Conservation (phyloP, 1,140 invertebrate genomes). For the Lineus longissimus region DNA sequence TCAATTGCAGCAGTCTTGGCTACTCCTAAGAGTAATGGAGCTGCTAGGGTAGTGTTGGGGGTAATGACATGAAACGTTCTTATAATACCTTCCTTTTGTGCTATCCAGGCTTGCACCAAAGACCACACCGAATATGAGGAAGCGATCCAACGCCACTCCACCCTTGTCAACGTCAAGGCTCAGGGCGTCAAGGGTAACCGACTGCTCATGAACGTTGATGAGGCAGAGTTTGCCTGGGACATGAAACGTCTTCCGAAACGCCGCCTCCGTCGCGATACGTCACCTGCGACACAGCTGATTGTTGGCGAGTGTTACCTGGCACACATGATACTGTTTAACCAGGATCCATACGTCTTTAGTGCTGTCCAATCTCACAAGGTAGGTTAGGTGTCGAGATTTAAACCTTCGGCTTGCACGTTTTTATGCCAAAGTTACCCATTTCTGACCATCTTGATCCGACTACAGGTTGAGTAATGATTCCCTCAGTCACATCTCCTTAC, state of each 20-base stretch:
- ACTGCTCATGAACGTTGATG: background rate
- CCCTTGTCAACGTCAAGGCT: background rate
- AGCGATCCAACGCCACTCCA: background rate
- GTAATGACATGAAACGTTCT: too few species aligned
- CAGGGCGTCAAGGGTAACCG: background rate
- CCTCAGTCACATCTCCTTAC: too few species aligned
- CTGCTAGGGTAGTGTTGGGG: too few species aligned
- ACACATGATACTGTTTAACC: slow-evolving; percentile 21
- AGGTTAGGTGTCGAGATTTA: background rate
- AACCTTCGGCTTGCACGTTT: too few species aligned
- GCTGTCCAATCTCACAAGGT: slow-evolving; percentile 10
- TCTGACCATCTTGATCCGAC: too few species aligned
- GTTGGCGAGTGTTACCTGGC: slow-evolving; percentile 21
- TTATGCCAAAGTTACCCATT: too few species aligned
- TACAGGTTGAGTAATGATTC: too few species aligned
- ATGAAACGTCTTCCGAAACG: background rate
- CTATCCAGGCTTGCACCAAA: background rate
- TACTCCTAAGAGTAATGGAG: too few species aligned
- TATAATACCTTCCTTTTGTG: background rate
- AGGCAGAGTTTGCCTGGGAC: background rate
- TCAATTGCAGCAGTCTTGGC: too few species aligned
- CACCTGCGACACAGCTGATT: background rate
- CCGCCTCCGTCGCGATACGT: background rate
- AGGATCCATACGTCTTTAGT: slow-evolving; percentile 16
- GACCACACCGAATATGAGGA: background rate